A percentile compares a stretch with the other conserved stretches of the same genome.
These are phyloP conservation scores for Bucorvus abyssinicus DNA, from an alignment of 2,797 vertebrate genomes.

Conservation along the genomic window DNA sequence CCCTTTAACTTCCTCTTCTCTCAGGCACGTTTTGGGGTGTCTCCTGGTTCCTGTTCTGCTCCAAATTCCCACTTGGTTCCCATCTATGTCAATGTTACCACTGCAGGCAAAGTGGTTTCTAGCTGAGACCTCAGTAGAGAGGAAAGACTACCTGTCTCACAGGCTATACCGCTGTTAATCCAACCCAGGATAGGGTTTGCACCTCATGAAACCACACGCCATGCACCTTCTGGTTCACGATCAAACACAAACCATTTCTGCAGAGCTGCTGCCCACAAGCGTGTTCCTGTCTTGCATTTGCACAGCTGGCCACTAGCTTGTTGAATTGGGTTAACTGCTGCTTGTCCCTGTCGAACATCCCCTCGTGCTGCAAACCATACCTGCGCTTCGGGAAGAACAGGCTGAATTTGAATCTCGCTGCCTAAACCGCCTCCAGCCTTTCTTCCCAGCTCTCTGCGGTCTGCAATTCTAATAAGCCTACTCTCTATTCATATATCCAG, in stretches of 20 bases:
- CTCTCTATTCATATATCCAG: background rate
- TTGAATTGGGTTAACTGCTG: background rate
- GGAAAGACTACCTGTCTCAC: background rate
- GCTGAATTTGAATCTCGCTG: background rate
- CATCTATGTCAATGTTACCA: background rate
- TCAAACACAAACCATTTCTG: background rate
- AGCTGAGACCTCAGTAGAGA: background rate
- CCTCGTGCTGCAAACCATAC: background rate
- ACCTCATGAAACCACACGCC: background rate
- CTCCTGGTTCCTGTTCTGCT: background rate
- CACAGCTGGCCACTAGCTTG: background rate
- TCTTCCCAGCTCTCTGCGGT: background rate
- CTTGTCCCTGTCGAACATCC: background rate
- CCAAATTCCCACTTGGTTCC: background rate
- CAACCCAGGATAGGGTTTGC: background rate
- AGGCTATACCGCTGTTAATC: background rate
- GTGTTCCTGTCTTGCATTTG: background rate
- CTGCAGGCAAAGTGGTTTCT: background rate
- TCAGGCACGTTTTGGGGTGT: background rate
- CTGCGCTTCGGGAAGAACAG: background rate
- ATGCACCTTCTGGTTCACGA: background rate
- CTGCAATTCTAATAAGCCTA: background rate
- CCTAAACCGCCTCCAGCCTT: background rate
- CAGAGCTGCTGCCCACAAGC: background rate
- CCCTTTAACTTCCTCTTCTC: background rate